Conservation (phyloP, 1,140 invertebrate genomes). For the Maconellicoccus hirsutus region DNA sequence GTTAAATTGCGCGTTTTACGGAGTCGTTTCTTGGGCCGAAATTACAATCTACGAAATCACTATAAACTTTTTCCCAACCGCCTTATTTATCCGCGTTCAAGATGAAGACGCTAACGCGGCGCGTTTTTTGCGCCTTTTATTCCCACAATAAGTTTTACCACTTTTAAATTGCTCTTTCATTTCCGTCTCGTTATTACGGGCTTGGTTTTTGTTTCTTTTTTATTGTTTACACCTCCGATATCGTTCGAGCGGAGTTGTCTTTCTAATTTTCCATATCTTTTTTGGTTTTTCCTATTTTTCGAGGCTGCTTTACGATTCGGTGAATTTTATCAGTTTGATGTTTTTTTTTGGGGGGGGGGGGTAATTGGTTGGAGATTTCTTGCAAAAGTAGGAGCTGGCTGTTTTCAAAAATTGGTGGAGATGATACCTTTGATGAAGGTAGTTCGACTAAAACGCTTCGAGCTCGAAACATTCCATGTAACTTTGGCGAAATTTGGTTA, state of each 20-base stretch:
- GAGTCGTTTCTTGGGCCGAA: no score
- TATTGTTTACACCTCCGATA: neutral
- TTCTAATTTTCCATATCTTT: neutral
- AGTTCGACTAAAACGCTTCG: no score
- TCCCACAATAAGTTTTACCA: constrained; percentile 8
- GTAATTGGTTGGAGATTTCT: no score
- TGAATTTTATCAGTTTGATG: no score
- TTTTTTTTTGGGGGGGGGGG: neutral
- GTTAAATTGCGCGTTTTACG: no score
- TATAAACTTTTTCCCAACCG: constrained; percentile 9
- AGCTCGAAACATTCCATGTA: no score
- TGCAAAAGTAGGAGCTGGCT: no score
- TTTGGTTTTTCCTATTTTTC: neutral
- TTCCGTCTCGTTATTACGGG: neutral
- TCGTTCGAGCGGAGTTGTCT: neutral
- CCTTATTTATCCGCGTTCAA: neutral
- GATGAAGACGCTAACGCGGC: neutral
- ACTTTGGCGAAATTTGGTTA: no score
- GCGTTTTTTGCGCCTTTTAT: neutral
- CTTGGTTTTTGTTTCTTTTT: neutral
- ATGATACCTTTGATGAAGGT: no score
- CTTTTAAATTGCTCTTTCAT: constrained; percentile 9
- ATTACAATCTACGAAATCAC: neutral
- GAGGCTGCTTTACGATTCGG: neutral
- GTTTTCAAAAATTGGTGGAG: no score